Percentiles rank a stretch among this genome's conserved stretches.
Conservation (phyloP, 2,113 vertebrate species). For the Microtus pennsylvanicus region DNA sequence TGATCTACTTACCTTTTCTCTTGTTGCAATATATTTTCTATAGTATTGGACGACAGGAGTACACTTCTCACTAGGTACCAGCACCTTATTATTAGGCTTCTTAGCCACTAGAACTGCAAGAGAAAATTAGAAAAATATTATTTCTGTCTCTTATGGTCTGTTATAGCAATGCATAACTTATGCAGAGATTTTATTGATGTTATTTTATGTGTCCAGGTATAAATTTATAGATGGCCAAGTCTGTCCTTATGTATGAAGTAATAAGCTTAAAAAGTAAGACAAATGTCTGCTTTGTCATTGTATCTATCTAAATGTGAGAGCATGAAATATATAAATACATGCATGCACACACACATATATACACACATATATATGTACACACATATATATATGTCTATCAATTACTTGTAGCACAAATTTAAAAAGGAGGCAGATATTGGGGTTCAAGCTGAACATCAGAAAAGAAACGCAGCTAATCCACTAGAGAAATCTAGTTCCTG, state of each 20-base stretch:
- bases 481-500: too few relatives aligned
- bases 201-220: neutral
- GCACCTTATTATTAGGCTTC: neutral
- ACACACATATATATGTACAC: neutral
- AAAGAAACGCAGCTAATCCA: too few relatives aligned
- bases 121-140: neutral
- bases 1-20: neutral
- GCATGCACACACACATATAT: too few relatives aligned
- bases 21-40: neutral
- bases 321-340: neutral
- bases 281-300: neutral
- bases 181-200: neutral
- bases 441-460: too few relatives aligned
- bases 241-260: neutral
- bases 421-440: too few relatives aligned
- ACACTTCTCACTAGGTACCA: neutral
- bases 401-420: too few relatives aligned
- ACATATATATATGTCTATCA: neutral
- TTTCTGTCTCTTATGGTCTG: neutral
- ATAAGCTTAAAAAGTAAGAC: neutral
- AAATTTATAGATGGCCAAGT: neutral
- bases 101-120: too few relatives aligned
- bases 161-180: neutral
- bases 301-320: neutral
- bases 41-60: too few relatives aligned